Conservation (phyloP, 2,113 vertebrate species). For the Hepsetus odoe region DNA sequence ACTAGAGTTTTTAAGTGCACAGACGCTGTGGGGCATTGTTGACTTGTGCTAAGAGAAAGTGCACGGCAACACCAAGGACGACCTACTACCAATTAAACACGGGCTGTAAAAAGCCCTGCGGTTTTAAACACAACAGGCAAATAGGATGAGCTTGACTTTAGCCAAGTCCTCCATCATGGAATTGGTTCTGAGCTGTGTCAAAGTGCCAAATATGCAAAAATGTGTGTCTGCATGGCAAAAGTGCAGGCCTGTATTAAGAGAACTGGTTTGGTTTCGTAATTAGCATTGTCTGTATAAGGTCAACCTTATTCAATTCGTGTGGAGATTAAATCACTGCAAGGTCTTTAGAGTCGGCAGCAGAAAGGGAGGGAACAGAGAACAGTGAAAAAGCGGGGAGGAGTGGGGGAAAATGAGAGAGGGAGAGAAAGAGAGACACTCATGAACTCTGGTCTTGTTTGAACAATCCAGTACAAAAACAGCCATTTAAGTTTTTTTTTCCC, state of each 20-base stretch:
- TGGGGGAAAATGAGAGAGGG: neutral
- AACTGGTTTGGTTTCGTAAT: slow-evolving; percentile 60
- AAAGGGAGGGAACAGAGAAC: slow-evolving; percentile 35
- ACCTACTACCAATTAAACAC: slow-evolving; percentile 52
- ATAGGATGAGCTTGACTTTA: slow-evolving; percentile 51
- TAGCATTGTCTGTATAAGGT: slow-evolving; percentile 61
- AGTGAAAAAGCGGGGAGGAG: neutral
- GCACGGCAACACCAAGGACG: slow-evolving; percentile 38
- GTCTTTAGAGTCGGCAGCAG: slow-evolving; percentile 40
- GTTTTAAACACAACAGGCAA: slow-evolving; percentile 49
- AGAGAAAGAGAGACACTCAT: slow-evolving; percentile 27
- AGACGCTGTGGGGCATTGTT: slow-evolving; percentile 42
- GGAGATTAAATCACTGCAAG: slow-evolving; percentile 57
- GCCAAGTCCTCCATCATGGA: slow-evolving; percentile 52
- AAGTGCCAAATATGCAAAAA: slow-evolving; percentile 56
- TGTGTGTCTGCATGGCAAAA: slow-evolving; percentile 47
- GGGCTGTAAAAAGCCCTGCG: slow-evolving; percentile 41
- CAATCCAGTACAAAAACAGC: slow-evolving; percentile 53
- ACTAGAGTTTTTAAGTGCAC: slow-evolving; percentile 27
- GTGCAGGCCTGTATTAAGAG: slow-evolving; percentile 49
- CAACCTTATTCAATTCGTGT: slow-evolving; percentile 54
- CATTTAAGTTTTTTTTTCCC: slow-evolving; percentile 46
- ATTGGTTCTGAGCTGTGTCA: slow-evolving; percentile 49
- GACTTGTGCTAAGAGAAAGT: slow-evolving; percentile 29
- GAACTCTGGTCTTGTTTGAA: slow-evolving; percentile 53